Conservation (phyloP, 1,140 invertebrate genomes). For the Eulimnadia texana region DNA sequence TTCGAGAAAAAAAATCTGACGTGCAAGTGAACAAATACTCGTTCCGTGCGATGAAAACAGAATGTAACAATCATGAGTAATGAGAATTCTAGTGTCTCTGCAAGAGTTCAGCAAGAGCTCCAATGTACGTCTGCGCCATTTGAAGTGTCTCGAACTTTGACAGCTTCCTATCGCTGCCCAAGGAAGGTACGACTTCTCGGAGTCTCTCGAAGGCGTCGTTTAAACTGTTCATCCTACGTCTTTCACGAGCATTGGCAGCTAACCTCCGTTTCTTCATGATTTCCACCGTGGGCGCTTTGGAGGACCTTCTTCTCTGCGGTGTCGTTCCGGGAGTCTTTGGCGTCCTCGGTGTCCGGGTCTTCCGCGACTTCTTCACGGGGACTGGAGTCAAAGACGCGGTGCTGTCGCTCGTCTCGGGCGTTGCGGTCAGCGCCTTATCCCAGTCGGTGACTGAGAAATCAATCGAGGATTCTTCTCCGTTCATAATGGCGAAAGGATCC, state of each 20-base stretch:
- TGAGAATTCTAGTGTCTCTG: slow-evolving; percentile 26
- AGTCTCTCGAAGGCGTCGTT: slow-evolving; percentile 87
- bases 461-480: background rate
- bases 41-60: background rate
- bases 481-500: background rate
- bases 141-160: slow-evolving; percentile 95
- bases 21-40: background rate
- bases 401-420: background rate
- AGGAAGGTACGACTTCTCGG: slow-evolving; percentile 70
- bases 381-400: background rate
- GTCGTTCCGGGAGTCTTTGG: background rate
- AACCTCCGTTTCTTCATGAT: slow-evolving; percentile 66
- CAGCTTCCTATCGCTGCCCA: slow-evolving; percentile 78
- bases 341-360: background rate
- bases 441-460: background rate
- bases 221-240: slow-evolving; percentile 83
- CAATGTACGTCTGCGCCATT: slow-evolving; percentile 94
- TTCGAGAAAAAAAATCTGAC: too few species aligned
- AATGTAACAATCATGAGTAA: background rate
- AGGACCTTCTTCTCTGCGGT: slow-evolving; percentile 7
- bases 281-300: slow-evolving; percentile 11
- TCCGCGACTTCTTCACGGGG: background rate
- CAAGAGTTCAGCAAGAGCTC: slow-evolving; percentile 68
- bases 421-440: background rate
- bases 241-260: slow-evolving; percentile 82